phyloP scores from a whole-genome alignment of 2,113 vertebrate species.

The Columbina picui region DNA sequence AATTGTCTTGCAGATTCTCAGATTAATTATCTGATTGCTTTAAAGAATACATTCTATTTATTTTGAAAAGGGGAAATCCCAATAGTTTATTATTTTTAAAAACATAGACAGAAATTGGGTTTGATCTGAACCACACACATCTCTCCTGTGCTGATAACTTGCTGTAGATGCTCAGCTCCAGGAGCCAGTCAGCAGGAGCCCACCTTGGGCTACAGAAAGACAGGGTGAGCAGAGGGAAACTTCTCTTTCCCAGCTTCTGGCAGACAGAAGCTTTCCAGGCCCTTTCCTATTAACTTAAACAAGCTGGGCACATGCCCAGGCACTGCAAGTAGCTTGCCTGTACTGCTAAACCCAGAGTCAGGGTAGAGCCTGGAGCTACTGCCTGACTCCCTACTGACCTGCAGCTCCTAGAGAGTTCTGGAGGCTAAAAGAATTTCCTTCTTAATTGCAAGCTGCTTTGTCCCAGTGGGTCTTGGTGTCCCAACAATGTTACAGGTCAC shows the following conservation, averaged over 20 bases:
- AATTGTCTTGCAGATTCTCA: neutral
- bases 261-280: neutral
- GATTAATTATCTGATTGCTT: neutral
- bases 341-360: neutral
- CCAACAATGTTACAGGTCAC: neutral
- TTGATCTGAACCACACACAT: accelerated
- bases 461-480: neutral
- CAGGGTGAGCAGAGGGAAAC: neutral
- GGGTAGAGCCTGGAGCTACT: neutral
- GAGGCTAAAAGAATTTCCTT: neutral
- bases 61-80: neutral
- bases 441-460: neutral
- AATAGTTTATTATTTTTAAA: neutral
- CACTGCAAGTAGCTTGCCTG: neutral
- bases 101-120: neutral
- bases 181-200: neutral
- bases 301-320: neutral
- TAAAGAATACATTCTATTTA: neutral
- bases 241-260: neutral
- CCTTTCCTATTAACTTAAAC: neutral
- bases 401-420: neutral
- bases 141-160: neutral
- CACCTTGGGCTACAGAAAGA: neutral
- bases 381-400: neutral
- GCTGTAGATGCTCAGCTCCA: neutral